Evolutionary conservation across 2,888 invertebrate species (phyloP), one percentile per base, ranked within the genome.

Genomic region (Hemistola chrysoprasaria): DNA sequence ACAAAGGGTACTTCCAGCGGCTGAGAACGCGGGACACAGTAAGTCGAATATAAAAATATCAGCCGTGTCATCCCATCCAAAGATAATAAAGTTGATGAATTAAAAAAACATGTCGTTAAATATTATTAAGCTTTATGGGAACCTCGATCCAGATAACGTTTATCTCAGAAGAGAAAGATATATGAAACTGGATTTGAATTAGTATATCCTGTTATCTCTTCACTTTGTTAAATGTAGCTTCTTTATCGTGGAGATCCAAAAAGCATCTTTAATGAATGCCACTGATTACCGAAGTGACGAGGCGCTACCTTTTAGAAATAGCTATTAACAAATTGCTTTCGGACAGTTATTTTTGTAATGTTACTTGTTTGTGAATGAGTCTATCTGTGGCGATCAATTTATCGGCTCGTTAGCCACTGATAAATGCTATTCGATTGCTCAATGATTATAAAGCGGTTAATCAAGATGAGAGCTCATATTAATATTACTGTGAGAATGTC

Each of bases 371-470:
- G 75, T 80, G 72, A 78, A 77, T 72, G 68, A 69, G 59, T 69
- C 75, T 78, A 81, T 83, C 79, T 77, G 57, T 69, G 66, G 71
- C 71, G 75, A 80, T 80, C 80, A 78, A 80, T 82, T 86, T 78
- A 82, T 84, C 75, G 72, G 71, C 75, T 85, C 78, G 77, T 86
- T 85, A 84, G 71, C 59, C 59, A 50, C 68, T 78, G 73, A 84
- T 80, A 78, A 80, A 86, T 84, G 72, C 55, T 62, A 63, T 65
- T 68, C 66, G 72, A 80, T 79, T 71, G 69, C 62, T 76, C 64
- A 68, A 63, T 75, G 82, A 80, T 82, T 78, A 82, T 82, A 78
- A 79, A 76, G 63, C 65, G 65, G 65, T 84, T 74, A 66, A 78
- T 81, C 77, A 76, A 69, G 71, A 75, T 81, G 66, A 74, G 66